A percentile compares a stretch with the other conserved stretches of the same genome.
These are phyloP conservation scores for Propithecus deckenii DNA, from an alignment of 2,797 vertebrate species.

Conservation along the genomic window DNA sequence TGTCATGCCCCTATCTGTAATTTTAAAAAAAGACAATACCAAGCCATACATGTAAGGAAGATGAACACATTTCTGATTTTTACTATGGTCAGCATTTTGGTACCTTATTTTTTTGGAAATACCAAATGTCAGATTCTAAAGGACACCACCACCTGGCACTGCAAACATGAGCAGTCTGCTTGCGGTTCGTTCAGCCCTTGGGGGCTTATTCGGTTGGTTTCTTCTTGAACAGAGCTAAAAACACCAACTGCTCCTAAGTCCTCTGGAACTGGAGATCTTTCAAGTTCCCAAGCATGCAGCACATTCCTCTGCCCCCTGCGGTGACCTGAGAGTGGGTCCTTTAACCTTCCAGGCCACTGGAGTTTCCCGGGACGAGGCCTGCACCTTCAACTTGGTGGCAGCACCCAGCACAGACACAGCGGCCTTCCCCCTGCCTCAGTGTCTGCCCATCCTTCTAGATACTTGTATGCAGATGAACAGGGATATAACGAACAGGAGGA, in stretches of 20 bases:
- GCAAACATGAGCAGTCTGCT: background rate
- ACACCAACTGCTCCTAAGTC: background rate
- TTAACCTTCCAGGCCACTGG: background rate
- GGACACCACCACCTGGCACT: background rate
- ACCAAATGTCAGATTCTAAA: background rate
- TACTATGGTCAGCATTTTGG: background rate
- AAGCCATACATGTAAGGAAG: background rate
- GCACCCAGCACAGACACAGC: too few relatives aligned
- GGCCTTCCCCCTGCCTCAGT: background rate
- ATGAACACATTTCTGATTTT: background rate
- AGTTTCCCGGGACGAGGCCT: background rate
- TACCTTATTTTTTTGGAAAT: background rate
- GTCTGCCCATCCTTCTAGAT: background rate
- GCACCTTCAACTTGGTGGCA: background rate
- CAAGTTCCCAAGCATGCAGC: background rate
- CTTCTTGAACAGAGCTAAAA: background rate
- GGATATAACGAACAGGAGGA: too few relatives aligned
- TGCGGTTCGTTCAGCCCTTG: fast-evolving
- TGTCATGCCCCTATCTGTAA: background rate
- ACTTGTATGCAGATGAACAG: background rate
- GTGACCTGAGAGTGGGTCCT: background rate
- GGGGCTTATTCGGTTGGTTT: background rate
- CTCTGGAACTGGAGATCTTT: background rate
- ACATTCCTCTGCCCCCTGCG: too few relatives aligned
- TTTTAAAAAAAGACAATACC: background rate